phyloP scores from a whole-genome alignment of 2,888 invertebrate genomes.

The Drosophila monieri region DNA sequence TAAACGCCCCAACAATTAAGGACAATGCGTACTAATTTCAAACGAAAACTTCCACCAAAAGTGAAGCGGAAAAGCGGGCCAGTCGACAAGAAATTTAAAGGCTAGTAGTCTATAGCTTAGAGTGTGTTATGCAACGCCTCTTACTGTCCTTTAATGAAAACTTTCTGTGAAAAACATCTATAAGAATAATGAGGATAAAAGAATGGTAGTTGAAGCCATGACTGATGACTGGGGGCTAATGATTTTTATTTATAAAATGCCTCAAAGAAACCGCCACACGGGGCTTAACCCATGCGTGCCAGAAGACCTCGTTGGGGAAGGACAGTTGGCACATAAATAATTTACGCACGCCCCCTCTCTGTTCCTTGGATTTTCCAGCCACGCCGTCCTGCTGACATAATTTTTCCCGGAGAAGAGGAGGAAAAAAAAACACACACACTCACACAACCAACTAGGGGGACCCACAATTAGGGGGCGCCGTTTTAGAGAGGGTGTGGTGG shows the following conservation, averaged over 20 bases:
- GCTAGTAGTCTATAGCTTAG: too few species aligned
- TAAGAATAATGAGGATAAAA: too few species aligned
- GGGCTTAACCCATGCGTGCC: constrained; percentile 59
- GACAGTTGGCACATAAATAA: constrained; percentile 76
- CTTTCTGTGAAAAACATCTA: too few species aligned
- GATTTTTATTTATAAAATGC: constrained; percentile 73
- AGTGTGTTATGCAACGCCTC: too few species aligned
- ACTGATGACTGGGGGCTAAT: constrained; percentile 32
- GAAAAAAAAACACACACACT: too few species aligned
- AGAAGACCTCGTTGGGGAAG: constrained; percentile 42
- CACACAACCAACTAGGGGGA: neutral
- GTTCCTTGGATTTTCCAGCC: too few species aligned
- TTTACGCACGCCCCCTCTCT: constrained; percentile 52
- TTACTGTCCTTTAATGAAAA: too few species aligned
- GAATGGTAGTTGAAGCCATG: too few species aligned
- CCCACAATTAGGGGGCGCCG: constrained; percentile 23
- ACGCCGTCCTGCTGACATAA: constrained; percentile 65
- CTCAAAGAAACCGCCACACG: constrained; percentile 6
- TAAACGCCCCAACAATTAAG: constrained; percentile 73
- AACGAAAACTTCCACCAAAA: constrained; percentile 42
- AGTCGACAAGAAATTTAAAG: too few species aligned
- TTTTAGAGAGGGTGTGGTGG: constrained; percentile 3
- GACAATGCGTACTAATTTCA: constrained; percentile 77
- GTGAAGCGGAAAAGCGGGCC: constrained; percentile 44
- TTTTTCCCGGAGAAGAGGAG: constrained; percentile 31